phyloP scores from a whole-genome alignment of 2,888 invertebrate genomes.

The Amphiduros pacificus region DNA sequence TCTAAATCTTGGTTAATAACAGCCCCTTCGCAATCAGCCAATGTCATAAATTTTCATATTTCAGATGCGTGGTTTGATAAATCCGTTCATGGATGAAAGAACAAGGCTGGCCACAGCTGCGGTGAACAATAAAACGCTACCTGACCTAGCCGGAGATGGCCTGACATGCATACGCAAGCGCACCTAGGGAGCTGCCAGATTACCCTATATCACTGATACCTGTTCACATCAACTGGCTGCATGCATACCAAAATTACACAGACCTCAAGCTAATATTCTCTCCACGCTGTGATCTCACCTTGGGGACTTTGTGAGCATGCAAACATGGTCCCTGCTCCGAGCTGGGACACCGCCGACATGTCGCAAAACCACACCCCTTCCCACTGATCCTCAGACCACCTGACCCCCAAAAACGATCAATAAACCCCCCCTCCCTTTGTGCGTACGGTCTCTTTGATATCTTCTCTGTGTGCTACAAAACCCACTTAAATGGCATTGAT shows the following conservation, averaged over 20 bases:
- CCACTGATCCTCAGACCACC: neutral
- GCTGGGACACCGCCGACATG: neutral
- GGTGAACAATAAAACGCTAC: slow-evolving; percentile 13
- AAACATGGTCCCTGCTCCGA: neutral
- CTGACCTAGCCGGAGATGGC: slow-evolving; percentile 6
- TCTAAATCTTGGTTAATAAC: too few species aligned
- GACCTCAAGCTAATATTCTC: neutral
- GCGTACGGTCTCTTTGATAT: too few species aligned
- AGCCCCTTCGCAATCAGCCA: too few species aligned
- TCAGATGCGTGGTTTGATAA: too few species aligned
- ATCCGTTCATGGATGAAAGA: slow-evolving; percentile 4
- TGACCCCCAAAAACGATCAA: too few species aligned
- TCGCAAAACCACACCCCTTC: neutral
- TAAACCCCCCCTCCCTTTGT: too few species aligned
- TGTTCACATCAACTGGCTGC: neutral
- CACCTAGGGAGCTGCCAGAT: neutral
- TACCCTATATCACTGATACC: slow-evolving; percentile 7
- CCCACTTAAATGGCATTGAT: too few species aligned
- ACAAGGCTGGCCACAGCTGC: neutral
- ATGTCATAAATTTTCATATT: slow-evolving; percentile 9
- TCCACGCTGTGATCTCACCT: neutral
- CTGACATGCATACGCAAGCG: slow-evolving; percentile 3
- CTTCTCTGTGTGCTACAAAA: too few species aligned
- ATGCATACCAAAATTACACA: slow-evolving; percentile 2
- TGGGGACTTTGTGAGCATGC: neutral